Evolutionary conservation across 2,797 vertebrate species (phyloP).

Genomic region (Potorous gilbertii): DNA sequence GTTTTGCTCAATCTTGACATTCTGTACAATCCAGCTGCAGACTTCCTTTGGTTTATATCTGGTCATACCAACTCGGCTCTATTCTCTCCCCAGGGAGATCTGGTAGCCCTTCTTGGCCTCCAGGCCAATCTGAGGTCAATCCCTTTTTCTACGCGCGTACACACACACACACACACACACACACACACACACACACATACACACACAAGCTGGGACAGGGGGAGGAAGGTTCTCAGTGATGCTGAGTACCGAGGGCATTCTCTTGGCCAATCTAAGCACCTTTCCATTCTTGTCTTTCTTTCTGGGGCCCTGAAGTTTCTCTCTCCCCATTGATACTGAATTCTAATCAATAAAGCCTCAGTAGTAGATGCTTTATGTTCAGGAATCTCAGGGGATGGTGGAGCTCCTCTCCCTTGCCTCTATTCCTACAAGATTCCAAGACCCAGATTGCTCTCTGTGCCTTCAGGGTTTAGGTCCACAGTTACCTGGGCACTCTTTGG

Average conservation of each 20-base stretch:
- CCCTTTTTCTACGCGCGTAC: neutral
- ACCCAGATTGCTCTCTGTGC: neutral
- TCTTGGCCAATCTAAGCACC: neutral
- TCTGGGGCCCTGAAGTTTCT: neutral
- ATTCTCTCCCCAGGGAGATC: neutral
- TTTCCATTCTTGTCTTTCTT: constrained; percentile 14
- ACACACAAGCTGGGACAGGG: neutral
- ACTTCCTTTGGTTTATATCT: neutral
- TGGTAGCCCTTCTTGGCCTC: neutral
- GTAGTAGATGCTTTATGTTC: neutral
- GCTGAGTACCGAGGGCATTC: neutral
- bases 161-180: neutral
- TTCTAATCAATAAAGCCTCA: neutral
- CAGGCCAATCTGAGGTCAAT: neutral
- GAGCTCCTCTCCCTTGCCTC: neutral
- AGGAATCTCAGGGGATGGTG: neutral
- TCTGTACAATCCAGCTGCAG: neutral
- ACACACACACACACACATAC: neutral
- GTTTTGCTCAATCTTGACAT: neutral
- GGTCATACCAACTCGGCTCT: neutral
- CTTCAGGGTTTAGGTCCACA: neutral
- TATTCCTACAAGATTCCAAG: neutral
- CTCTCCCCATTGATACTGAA: neutral
- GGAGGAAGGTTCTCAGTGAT: neutral
- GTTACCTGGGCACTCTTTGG: neutral